Evolutionary conservation across 2,888 invertebrate species (phyloP).

Genomic region (Tineola bisselliella): DNA sequence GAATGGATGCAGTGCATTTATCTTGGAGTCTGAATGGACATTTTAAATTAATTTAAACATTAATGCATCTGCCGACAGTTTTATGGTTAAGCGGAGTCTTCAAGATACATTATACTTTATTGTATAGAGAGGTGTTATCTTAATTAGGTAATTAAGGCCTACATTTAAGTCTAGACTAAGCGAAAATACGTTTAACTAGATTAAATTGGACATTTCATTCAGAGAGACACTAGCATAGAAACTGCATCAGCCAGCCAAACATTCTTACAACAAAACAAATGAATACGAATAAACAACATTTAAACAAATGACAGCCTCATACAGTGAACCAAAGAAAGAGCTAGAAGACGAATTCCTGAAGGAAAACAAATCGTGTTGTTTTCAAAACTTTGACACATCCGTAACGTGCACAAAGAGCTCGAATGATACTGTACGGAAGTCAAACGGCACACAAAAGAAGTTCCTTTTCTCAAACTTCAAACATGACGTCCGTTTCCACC

Average conservation of each 20-base stretch:
- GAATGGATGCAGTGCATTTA: slow-evolving; percentile 2
- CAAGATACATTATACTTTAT: background rate
- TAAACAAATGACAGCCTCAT: background rate
- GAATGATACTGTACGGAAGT: background rate
- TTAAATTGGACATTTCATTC: too few relatives aligned
- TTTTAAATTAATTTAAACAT: background rate
- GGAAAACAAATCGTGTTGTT: background rate
- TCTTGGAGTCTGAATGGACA: background rate
- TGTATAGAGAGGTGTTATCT: background rate
- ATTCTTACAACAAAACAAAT: too few relatives aligned
- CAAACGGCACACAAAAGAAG: background rate
- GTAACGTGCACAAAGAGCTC: background rate
- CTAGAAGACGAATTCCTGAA: background rate
- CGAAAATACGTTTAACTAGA: too few relatives aligned
- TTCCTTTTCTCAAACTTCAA: background rate
- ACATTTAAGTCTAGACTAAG: too few relatives aligned
- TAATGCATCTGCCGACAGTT: background rate
- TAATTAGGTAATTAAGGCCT: too few relatives aligned
- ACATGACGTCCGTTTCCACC: background rate
- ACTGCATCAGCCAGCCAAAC: too few relatives aligned
- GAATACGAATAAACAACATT: too few relatives aligned
- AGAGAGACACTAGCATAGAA: too few relatives aligned
- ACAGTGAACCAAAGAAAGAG: background rate
- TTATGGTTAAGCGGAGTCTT: background rate
- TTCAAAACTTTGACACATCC: background rate